Evolutionary conservation across 2,888 invertebrate genomes (phyloP).

Genomic region (Dicyrtomina minuta): DNA sequence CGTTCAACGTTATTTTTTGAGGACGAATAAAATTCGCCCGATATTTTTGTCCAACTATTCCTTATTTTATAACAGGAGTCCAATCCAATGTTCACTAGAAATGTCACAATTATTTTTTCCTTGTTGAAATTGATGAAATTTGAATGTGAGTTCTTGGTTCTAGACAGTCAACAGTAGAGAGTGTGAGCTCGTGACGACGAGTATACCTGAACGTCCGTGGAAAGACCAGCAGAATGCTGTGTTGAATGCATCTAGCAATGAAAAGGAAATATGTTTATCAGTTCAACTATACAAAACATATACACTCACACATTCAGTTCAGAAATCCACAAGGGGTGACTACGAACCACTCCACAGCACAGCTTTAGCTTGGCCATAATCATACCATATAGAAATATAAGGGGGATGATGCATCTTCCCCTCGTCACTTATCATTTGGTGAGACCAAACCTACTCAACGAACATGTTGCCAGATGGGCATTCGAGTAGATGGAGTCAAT

Average conservation of each 20-base stretch:
- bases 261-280: constrained; percentile 28
- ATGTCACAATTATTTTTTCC: background rate
- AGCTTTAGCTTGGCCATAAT: background rate
- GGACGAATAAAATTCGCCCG: background rate
- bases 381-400: background rate
- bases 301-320: background rate
- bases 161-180: constrained; percentile 5
- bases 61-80: background rate
- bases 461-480: constrained; percentile 4
- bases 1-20: background rate
- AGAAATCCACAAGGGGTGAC: constrained; percentile 12
- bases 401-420: constrained; percentile 3
- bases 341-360: background rate
- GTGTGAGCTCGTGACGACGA: constrained; percentile 9
- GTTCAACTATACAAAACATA: constrained; percentile 5
- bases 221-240: constrained; percentile 21
- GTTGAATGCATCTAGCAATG: constrained; percentile 20
- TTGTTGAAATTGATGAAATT: background rate
- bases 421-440: background rate
- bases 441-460: constrained; percentile 11
- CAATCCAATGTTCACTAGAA: background rate
- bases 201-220: constrained; percentile 15
- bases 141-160: background rate
- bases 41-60: background rate
- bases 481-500: background rate